Base-by-base conservation (phyloP, 2,113 vertebrate species). In the Desmodus rotundus region DNA sequence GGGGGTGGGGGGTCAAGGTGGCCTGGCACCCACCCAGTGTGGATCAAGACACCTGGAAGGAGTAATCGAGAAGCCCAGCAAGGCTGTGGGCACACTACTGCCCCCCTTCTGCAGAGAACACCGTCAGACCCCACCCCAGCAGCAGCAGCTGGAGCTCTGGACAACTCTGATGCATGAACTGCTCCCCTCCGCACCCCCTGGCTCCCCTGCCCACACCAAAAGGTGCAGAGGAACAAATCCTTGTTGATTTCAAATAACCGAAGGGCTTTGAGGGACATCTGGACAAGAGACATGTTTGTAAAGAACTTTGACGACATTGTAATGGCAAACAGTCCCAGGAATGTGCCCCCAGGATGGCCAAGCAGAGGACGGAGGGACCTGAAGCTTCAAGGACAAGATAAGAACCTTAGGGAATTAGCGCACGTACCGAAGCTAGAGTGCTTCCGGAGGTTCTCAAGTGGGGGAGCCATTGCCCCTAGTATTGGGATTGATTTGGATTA, bases 131-230 rank as follows among this genome's bases (percentile, higher is more conserved):
- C 47, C 41, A 5, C 33, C 86, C 94, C 45, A 0, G 15, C 0
- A 26, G 58, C 26, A 54, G 68, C 20, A 4, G 26, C 61, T 6
- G 45, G 45, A 74, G 26, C 43, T n/a, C 74, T 33, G 13, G 13
- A 3, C 16, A 4, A 9, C 9, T n/a, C 2, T 17, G 33, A 50
- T 36, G 2, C 19, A 1, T 28, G 43, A n/a, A 6, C 11, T 2
- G 20, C n/a, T 61, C 54, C 7, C 54, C 22, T 56, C 78, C 4
- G 2, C 22, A 5, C 20, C 0, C 36, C 38, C 47, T 4, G 4
- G 12, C 43, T 58, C 19, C 52, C 20, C 38, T 7, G 65, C 76
- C 78, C 33, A 31, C 26, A 28, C 41, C 65, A 58, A 16, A 33
- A 73, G 38, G 9, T 26, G 11, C 41, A 58, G 19, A 91, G 47